These are phyloP conservation scores for Lithosia quadra DNA, from an alignment of 2,888 invertebrate species.

Conservation along the genomic window DNA sequence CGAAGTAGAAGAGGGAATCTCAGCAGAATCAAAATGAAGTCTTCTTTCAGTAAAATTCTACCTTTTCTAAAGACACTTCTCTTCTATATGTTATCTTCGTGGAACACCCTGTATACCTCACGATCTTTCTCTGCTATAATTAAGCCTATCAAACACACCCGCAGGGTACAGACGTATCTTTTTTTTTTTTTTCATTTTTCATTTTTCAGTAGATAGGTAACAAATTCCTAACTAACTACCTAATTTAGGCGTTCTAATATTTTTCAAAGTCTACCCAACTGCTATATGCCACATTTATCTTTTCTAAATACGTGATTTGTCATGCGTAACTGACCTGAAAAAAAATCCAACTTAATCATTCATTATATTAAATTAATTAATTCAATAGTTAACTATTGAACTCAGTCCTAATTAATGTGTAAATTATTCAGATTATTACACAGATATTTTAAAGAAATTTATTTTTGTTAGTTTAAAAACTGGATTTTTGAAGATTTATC, in stretches of 20 bases:
- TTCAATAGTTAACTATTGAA: not conserved
- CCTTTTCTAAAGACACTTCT: no score
- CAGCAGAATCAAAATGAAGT: no score
- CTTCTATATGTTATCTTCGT: no score
- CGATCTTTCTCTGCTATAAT: not conserved
- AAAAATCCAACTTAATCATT: not conserved
- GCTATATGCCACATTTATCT: not conserved
- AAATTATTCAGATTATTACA: slow-evolving; percentile 1
- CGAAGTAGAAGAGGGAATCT: no score
- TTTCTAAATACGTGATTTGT: not conserved
- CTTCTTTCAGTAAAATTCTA: no score
- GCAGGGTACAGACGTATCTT: not conserved
- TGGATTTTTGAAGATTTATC: slow-evolving; percentile 3
- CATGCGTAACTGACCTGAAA: not conserved
- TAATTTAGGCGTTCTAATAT: not conserved
- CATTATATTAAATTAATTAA: not conserved
- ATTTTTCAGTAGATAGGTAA: no score
- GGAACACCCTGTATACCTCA: no score
- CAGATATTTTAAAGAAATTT: slow-evolving; percentile 5
- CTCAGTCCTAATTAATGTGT: not conserved
- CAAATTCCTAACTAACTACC: no score
- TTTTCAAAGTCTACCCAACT: not conserved
- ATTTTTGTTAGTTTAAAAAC: slow-evolving; percentile 4
- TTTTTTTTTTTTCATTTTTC: not conserved
- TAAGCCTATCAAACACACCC: not conserved